Percentiles rank a stretch among this genome's conserved stretches.
Conservation (phyloP, 2,888 invertebrate genomes). For the Thyatira batis region DNA sequence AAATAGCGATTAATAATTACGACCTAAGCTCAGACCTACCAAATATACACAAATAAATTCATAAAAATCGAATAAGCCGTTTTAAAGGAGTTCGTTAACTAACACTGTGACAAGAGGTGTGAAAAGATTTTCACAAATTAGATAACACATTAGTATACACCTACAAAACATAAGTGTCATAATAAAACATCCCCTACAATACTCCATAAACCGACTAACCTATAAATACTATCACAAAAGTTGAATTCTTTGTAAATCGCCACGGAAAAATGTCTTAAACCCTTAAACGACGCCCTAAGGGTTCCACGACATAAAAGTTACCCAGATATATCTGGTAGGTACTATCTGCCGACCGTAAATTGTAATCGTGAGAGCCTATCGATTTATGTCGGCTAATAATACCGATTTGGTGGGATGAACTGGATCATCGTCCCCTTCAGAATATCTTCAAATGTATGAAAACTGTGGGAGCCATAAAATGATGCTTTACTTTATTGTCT, state of each 20-base stretch:
- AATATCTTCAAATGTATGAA: background rate
- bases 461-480: background rate
- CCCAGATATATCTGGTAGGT: conserved; percentile 18
- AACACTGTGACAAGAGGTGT: too few species aligned
- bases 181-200: background rate
- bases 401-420: conserved; percentile 9
- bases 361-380: conserved; percentile 39
- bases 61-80: too few species aligned
- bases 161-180: background rate
- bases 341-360: conserved; percentile 43
- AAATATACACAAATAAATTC: too few species aligned
- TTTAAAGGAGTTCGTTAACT: too few species aligned
- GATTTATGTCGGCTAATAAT: conserved; percentile 44
- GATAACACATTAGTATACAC: too few species aligned
- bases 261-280: background rate
- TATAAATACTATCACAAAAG: background rate
- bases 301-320: conserved; percentile 33
- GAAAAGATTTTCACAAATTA: too few species aligned
- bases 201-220: background rate
- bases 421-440: background rate
- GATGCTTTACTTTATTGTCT: background rate
- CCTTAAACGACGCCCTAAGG: conserved; percentile 11
- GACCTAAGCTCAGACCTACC: too few species aligned
- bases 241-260: background rate
- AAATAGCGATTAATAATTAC: too few species aligned